phyloP scores from a whole-genome alignment of 2,113 vertebrate genomes.

The Maccullochella peelii region DNA sequence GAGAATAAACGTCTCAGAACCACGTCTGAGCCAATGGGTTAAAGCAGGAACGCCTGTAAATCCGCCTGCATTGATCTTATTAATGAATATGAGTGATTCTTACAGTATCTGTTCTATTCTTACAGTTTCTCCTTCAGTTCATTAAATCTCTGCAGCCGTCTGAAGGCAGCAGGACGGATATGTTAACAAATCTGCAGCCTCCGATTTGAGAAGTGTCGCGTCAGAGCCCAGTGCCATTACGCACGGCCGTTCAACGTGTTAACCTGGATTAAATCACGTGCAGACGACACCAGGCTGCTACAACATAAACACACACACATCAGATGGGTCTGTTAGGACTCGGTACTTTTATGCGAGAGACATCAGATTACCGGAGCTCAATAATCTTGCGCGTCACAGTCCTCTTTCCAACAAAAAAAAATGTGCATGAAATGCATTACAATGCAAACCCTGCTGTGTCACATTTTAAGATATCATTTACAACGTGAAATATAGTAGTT shows the following conservation, averaged over 20 bases:
- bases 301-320: background rate
- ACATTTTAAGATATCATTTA: background rate
- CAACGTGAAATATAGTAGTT: background rate
- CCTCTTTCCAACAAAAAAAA: background rate
- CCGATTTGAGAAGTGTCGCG: too few species aligned
- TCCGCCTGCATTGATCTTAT: background rate
- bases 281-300: background rate
- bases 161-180: too few species aligned
- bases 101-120: too few species aligned
- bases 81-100: background rate
- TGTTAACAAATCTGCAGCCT: too few species aligned
- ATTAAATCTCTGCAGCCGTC: too few species aligned
- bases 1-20: background rate
- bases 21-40: too few species aligned
- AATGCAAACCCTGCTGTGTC: background rate
- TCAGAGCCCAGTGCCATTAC: background rate
- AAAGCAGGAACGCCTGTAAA: background rate
- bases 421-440: background rate
- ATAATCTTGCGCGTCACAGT: background rate
- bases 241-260: background rate
- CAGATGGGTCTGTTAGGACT: background rate
- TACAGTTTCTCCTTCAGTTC: background rate
- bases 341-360: too few species aligned
- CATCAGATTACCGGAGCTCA: background rate
- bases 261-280: background rate